Evolutionary conservation across 2,113 vertebrate genomes (phyloP).

Genomic region (Chiloscyllium plagiosum): DNA sequence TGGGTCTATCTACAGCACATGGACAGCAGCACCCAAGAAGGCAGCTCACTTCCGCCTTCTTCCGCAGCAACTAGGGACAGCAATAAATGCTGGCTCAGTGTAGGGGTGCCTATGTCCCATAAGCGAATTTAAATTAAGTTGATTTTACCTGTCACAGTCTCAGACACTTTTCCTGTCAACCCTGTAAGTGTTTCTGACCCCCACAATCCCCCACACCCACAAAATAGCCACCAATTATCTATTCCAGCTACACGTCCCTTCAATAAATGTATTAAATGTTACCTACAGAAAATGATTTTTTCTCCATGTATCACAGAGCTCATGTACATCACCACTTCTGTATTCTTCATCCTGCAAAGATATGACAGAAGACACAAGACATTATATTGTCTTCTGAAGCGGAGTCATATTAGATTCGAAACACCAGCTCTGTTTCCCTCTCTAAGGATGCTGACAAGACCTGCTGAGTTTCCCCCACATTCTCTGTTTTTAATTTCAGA

Average conservation of each 20-base stretch:
- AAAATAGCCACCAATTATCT: background rate
- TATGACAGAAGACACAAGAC: background rate
- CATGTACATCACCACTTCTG: conserved; percentile 10
- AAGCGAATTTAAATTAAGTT: background rate
- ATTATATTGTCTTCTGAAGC: background rate
- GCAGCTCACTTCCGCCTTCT: too few relatives aligned
- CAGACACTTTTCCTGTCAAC: background rate
- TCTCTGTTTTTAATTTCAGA: too few relatives aligned
- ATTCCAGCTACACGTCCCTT: background rate
- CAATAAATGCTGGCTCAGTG: too few relatives aligned
- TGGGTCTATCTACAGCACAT: too few relatives aligned
- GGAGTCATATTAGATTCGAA: too few relatives aligned
- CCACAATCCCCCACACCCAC: background rate
- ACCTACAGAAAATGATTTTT: conserved; percentile 2
- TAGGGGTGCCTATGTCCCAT: too few relatives aligned
- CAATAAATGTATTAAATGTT: background rate
- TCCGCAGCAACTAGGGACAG: too few relatives aligned
- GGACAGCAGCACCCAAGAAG: too few relatives aligned
- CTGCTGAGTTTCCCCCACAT: too few relatives aligned
- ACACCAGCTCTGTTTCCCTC: too few relatives aligned
- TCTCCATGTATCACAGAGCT: background rate
- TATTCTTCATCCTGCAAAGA: background rate
- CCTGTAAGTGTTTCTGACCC: background rate
- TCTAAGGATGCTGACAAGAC: too few relatives aligned
- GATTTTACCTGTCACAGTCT: background rate